These are phyloP conservation scores for Monopterus albus DNA, from an alignment of 2,113 vertebrate species.

Conservation along the genomic window DNA sequence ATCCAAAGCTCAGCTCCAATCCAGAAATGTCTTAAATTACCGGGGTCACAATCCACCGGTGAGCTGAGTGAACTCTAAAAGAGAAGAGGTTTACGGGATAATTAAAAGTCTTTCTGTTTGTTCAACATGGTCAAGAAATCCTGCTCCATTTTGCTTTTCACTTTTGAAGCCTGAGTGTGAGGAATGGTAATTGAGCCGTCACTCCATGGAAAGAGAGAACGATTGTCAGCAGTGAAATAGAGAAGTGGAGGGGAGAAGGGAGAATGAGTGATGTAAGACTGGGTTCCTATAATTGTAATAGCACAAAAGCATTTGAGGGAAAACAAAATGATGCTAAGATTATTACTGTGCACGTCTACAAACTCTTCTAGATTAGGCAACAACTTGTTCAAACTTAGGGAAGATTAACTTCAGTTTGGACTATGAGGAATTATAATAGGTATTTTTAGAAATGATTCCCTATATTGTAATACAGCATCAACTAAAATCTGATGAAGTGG, in stretches of 20 bases:
- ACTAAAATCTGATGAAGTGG: too few relatives aligned
- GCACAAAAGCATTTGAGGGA: not conserved
- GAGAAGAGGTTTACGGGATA: conserved; percentile 21
- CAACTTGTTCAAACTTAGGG: not conserved
- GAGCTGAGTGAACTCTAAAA: conserved; percentile 47
- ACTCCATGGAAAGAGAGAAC: conserved; percentile 64
- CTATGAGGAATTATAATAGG: not conserved
- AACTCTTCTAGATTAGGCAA: too few relatives aligned
- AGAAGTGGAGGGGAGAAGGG: not conserved
- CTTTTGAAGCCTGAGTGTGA: conserved; percentile 55
- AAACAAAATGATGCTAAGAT: too few relatives aligned
- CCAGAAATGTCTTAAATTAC: conserved; percentile 55
- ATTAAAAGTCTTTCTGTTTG: conserved; percentile 37
- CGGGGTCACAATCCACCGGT: conserved; percentile 48
- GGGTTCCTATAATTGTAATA: too few relatives aligned
- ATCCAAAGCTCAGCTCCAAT: conserved; percentile 47
- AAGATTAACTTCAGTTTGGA: not conserved
- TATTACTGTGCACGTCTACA: too few relatives aligned
- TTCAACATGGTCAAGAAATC: conserved; percentile 41
- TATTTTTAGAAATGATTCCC: too few relatives aligned
- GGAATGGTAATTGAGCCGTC: conserved; percentile 74
- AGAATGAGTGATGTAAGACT: conserved; percentile 16
- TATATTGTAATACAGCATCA: too few relatives aligned
- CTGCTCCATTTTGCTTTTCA: conserved; percentile 56
- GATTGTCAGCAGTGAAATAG: conserved; percentile 36